A percentile compares a stretch with the other conserved stretches of the same genome.
phyloP scores from a whole-genome alignment of 2,888 invertebrate species.

The Ormyrus thymus region DNA sequence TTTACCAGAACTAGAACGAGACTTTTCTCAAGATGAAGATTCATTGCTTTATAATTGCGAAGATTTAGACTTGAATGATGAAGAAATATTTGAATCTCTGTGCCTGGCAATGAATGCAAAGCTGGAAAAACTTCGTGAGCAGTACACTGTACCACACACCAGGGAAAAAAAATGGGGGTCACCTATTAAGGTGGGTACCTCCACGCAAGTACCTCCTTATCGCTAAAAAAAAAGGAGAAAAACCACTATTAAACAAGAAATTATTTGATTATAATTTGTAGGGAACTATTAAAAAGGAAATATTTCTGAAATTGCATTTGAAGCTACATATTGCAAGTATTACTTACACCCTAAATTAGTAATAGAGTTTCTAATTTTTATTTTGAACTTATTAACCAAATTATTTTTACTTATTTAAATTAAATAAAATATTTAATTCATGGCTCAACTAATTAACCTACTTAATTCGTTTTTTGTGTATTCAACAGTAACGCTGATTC shows the following conservation, averaged over 20 bases:
- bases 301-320: too few relatives aligned
- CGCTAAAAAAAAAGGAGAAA: constrained; percentile 31
- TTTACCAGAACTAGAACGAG: constrained; percentile 21
- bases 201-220: constrained; percentile 61
- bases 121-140: constrained; percentile 62
- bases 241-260: not conserved
- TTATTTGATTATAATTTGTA: not conserved
- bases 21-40: not conserved
- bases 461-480: too few relatives aligned
- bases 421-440: too few relatives aligned
- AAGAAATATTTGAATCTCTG: constrained; percentile 56
- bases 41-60: constrained; percentile 41
- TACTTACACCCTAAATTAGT: too few relatives aligned
- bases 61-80: constrained; percentile 29
- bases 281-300: not conserved
- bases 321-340: too few relatives aligned
- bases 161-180: constrained; percentile 63
- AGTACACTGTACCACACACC: constrained; percentile 51
- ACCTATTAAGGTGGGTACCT: constrained; percentile 72
- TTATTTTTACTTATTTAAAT: too few relatives aligned
- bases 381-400: too few relatives aligned
- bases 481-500: too few relatives aligned
- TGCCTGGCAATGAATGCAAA: constrained; percentile 54
- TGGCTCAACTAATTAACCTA: too few relatives aligned
- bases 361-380: too few relatives aligned